Percentiles rank a stretch among this genome's conserved stretches.
Evolutionary conservation across 2,113 vertebrate species (phyloP).

Genomic region (Perognathus longimembris): DNA sequence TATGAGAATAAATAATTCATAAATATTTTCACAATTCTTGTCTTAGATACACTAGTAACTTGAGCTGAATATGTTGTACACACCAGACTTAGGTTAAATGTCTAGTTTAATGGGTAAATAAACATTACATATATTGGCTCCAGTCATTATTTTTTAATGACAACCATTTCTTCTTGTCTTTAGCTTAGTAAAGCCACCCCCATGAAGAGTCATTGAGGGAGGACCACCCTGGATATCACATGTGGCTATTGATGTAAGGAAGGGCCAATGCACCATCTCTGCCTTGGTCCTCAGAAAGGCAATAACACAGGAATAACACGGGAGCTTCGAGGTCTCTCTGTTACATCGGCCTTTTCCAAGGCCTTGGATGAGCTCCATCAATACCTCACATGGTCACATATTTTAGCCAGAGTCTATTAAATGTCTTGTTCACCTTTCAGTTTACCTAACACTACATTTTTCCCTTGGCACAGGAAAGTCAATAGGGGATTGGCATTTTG

Average conservation of each 20-base stretch:
- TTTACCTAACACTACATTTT: not conserved
- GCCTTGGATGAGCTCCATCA: not conserved
- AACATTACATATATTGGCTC: not conserved
- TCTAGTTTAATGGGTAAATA: slow-evolving; percentile 32
- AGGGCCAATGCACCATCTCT: not conserved
- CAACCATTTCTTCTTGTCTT: not conserved
- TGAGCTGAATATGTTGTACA: not conserved
- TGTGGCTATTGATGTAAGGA: not conserved
- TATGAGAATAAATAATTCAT: slow-evolving; percentile 46
- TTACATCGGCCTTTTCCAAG: not conserved
- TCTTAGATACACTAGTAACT: not conserved
- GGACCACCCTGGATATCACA: not conserved
- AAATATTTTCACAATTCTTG: slow-evolving; percentile 32
- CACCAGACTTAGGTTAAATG: slow-evolving; percentile 31
- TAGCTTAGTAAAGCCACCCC: not conserved
- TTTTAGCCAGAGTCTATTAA: not conserved
- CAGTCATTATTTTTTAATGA: slow-evolving; percentile 44
- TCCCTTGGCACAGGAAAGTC: not conserved
- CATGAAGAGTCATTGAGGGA: not conserved
- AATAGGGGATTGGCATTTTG: not conserved
- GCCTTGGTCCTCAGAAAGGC: not conserved
- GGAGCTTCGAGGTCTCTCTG: not conserved
- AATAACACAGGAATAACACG: slow-evolving; percentile 1
- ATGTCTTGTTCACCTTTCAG: not conserved
- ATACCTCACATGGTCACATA: not conserved